A percentile compares a stretch with the other conserved stretches of the same genome.
phyloP scores from a whole-genome alignment of 2,113 vertebrate genomes.

The Mustela nigripes region DNA sequence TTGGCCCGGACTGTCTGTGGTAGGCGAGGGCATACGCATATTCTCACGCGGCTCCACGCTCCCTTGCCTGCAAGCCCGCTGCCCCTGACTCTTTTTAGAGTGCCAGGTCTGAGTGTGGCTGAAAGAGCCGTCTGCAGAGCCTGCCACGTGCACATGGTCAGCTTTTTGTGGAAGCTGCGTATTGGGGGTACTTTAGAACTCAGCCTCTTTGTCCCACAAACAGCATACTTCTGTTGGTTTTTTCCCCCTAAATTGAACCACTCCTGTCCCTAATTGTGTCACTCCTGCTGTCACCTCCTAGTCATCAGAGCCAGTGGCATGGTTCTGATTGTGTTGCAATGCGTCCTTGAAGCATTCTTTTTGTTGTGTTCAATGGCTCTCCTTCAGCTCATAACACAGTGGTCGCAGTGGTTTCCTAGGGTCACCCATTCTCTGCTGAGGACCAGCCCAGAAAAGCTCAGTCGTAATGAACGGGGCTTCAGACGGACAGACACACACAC shows the following conservation, averaged over 20 bases:
- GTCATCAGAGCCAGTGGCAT: slow-evolving; percentile 83
- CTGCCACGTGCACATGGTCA: slow-evolving; percentile 76
- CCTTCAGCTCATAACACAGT: slow-evolving; percentile 85
- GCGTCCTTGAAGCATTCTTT: slow-evolving; percentile 85
- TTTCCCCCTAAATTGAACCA: slow-evolving; percentile 83
- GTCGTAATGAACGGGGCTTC: slow-evolving; percentile 84
- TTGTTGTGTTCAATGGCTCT: slow-evolving; percentile 85
- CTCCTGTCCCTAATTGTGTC: slow-evolving; percentile 85
- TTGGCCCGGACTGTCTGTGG: slow-evolving; percentile 59
- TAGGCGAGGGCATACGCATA: slow-evolving; percentile 68
- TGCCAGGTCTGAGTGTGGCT: slow-evolving; percentile 80
- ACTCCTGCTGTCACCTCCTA: slow-evolving; percentile 84
- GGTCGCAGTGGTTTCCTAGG: slow-evolving; percentile 74
- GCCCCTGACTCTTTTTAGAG: slow-evolving; percentile 80
- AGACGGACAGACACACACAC: slow-evolving; percentile 64
- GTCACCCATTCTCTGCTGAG: slow-evolving; percentile 83
- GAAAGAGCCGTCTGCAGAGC: slow-evolving; percentile 77
- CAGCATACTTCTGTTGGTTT: slow-evolving; percentile 82
- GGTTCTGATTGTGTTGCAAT: slow-evolving; percentile 83
- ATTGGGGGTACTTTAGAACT: slow-evolving; percentile 82
- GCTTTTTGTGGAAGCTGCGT: slow-evolving; percentile 83
- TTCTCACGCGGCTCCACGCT: slow-evolving; percentile 74
- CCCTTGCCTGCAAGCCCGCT: slow-evolving; percentile 78
- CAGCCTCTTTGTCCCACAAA: slow-evolving; percentile 81
- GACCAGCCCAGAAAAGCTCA: slow-evolving; percentile 84